phyloP scores from a whole-genome alignment of 2,797 vertebrate genomes.

The Psittacula derbiana region DNA sequence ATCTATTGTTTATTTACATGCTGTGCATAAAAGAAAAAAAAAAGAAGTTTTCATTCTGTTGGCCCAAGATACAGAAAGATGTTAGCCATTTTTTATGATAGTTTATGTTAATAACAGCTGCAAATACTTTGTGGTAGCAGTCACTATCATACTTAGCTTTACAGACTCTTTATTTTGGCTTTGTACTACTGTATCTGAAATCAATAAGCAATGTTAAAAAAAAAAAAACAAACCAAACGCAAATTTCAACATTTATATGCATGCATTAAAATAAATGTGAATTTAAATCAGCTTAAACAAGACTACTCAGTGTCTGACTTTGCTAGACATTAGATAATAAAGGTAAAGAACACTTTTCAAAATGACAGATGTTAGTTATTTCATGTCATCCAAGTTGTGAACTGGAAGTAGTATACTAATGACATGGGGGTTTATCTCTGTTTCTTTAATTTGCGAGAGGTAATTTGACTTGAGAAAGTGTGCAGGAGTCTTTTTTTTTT shows the following conservation, averaged over 20 bases:
- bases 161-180: neutral
- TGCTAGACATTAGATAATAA: neutral
- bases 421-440: rapidly evolving
- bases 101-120: neutral
- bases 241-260: conserved; percentile 6
- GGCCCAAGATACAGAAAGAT: neutral
- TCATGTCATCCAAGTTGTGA: neutral
- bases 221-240: neutral
- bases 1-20: neutral
- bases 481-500: rapidly evolving
- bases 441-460: neutral
- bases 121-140: neutral
- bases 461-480: neutral
- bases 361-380: neutral
- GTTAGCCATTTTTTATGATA: neutral
- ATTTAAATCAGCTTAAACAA: conserved; percentile 36
- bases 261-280: neutral
- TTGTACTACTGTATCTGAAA: neutral
- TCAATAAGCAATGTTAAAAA: neutral
- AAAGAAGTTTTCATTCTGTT: neutral
- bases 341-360: neutral
- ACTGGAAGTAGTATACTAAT: neutral
- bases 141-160: neutral
- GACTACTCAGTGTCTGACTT: neutral
- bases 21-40: neutral